A percentile compares a stretch with the other conserved stretches of the same genome.
These are phyloP conservation scores for Drosophila putrida DNA, from an alignment of 2,888 invertebrate species.

Conservation along the genomic window DNA sequence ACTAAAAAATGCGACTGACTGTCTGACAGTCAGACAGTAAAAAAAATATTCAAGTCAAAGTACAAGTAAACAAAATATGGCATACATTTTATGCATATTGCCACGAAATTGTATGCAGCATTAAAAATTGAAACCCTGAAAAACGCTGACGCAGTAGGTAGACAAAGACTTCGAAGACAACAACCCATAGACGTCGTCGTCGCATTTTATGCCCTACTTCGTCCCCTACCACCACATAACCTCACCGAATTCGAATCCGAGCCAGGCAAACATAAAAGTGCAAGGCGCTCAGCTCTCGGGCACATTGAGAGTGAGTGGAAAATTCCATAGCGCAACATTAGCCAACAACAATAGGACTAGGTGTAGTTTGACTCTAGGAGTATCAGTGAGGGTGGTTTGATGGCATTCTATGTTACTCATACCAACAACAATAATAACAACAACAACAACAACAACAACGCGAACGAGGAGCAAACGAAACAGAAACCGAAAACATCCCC, in stretches of 20 bases:
- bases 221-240: constrained; percentile 27
- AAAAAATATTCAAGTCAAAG: constrained; percentile 29
- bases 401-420: constrained; percentile 46
- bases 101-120: constrained; percentile 47
- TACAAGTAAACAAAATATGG: constrained; percentile 25
- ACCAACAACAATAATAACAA: constrained; percentile 59
- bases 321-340: constrained; percentile 73
- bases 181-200: constrained; percentile 23
- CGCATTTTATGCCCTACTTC: constrained; percentile 48
- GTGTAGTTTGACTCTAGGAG: constrained; percentile 29
- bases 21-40: background rate
- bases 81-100: constrained; percentile 38
- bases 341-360: constrained; percentile 33
- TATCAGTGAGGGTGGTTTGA: constrained; percentile 60
- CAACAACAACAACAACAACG: constrained; percentile 46
- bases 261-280: constrained; percentile 74
- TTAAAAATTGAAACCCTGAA: constrained; percentile 66
- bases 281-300: constrained; percentile 40
- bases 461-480: constrained; percentile 20
- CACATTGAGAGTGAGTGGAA: constrained; percentile 73
- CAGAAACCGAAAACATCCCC: constrained; percentile 65
- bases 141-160: constrained; percentile 74
- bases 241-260: constrained; percentile 35
- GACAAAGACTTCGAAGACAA: constrained; percentile 32
- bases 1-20: constrained; percentile 9